These are phyloP conservation scores for Syngnathus typhle DNA, from an alignment of 2,113 vertebrate species.

Conservation along the genomic window DNA sequence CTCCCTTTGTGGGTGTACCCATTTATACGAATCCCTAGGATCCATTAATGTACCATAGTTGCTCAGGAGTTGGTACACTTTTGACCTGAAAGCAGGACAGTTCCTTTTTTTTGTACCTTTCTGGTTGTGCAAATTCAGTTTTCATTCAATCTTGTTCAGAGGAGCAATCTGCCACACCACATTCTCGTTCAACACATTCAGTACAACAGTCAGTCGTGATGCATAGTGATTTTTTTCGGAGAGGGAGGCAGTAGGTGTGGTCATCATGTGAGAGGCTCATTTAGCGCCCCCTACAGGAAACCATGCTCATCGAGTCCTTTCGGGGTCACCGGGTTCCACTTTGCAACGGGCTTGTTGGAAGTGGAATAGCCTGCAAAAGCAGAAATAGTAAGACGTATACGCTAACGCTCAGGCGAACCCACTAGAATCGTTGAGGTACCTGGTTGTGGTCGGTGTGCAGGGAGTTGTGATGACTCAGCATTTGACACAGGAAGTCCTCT, in stretches of 20 bases:
- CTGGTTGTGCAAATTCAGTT: constrained; percentile 56
- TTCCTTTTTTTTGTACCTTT: constrained; percentile 28
- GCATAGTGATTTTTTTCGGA: constrained; percentile 2
- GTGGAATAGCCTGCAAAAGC: constrained; percentile 48
- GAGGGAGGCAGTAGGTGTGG: neutral
- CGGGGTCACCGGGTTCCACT: constrained; percentile 70
- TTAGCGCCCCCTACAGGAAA: constrained; percentile 55
- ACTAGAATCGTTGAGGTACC: constrained; percentile 49
- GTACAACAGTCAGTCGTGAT: constrained; percentile 25
- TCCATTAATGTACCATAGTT: constrained; percentile 29
- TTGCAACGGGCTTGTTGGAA: constrained; percentile 53
- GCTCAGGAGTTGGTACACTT: neutral
- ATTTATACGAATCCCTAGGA: constrained; percentile 40
- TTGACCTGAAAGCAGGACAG: neutral
- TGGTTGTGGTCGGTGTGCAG: constrained; percentile 62
- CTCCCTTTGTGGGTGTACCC: constrained; percentile 6
- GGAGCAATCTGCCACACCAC: constrained; percentile 38
- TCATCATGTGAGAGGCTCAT: constrained; percentile 13
- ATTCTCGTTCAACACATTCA: constrained; percentile 29
- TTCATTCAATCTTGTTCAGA: constrained; percentile 23
- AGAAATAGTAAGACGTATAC: constrained; percentile 2
- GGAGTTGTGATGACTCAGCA: constrained; percentile 37
- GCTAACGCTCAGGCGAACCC: neutral
- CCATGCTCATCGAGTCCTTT: constrained; percentile 72
- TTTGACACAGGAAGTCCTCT: constrained; percentile 55